These are phyloP conservation scores for Limanda limanda DNA, from an alignment of 2,113 vertebrate genomes.

Conservation along the genomic window DNA sequence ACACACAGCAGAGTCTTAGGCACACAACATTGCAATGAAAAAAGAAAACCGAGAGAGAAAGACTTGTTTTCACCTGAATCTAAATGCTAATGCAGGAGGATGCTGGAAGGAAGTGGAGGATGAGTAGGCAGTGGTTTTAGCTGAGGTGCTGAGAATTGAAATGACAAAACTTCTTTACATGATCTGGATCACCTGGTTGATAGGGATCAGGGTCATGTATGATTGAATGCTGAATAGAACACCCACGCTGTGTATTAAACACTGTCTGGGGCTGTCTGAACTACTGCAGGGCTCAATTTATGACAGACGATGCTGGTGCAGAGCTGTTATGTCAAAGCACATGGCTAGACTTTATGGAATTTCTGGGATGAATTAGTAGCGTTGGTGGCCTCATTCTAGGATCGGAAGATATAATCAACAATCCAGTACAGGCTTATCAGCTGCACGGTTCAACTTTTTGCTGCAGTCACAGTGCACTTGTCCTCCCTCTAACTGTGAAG, in stretches of 20 bases:
- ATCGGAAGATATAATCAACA: not conserved
- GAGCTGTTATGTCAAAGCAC: not conserved
- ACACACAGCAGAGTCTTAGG: conserved; percentile 19
- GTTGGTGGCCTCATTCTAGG: not conserved
- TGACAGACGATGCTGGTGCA: not conserved
- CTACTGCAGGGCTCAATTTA: not conserved
- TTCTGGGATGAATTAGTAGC: not conserved
- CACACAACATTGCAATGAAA: conserved; percentile 37
- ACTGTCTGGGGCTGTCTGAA: not conserved
- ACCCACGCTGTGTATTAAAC: not conserved
- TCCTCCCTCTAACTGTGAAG: not conserved
- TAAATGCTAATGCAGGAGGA: conserved; percentile 60
- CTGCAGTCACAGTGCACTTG: not conserved
- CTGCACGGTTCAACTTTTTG: not conserved
- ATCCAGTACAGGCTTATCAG: not conserved
- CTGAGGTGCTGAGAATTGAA: conserved; percentile 17
- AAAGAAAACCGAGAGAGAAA: conserved; percentile 25
- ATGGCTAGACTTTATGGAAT: not conserved
- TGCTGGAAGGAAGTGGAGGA: conserved; percentile 3
- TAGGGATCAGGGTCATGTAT: not conserved
- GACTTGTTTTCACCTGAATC: conserved; percentile 48
- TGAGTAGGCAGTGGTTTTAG: not conserved
- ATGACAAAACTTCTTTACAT: conserved; percentile 7
- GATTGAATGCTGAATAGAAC: conserved; percentile 8
- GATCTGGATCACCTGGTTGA: not conserved